Base-by-base conservation (phyloP, 2,113 vertebrate genomes). In the Oncorhynchus mykiss region DNA sequence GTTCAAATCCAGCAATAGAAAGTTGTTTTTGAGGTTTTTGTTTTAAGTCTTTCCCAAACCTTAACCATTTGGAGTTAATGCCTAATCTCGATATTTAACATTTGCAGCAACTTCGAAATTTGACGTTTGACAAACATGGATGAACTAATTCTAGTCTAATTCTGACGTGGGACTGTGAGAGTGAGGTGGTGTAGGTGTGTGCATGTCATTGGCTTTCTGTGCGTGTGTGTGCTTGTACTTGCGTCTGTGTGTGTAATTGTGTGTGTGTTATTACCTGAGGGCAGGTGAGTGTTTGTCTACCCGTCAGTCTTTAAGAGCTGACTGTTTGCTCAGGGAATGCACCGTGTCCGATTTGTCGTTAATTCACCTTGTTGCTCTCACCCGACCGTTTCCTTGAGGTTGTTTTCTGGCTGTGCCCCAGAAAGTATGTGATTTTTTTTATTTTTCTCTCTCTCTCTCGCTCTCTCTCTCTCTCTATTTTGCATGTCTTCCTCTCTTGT, bases 241-340 rank as follows among this genome's bases (percentile, higher is more conserved):
- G 62, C 71, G 48, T 70, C 34, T 84, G 27, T 83, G 0, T 80
- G 29, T 76, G 71, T 75, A 80, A 80, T 54, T 80, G 74, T 67
- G 69, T 73, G 70, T 31, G 13, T 14, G 49, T 87, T 87, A 90
- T 92, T 88, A 86, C 86, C 89, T 86, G 71, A 88, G 77, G 90
- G 88, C 88, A 91, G 87, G 89, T 91, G 87, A 90, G 86, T 91
- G 87, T 92, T 92, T 91, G 84, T 77, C 80, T 84, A 80, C 86
- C 86, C 81, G 87, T 88, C 87, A 86, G 72, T 51, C 73, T 85
- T 73, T 80, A 89, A 86, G 85, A 90, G 80, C 80, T 81, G 82
- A 85, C 74, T 89, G 86, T 88, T 88, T 88, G 84, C 79, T 54
- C 67, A 89, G 86, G 85, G 90, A 91, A 90, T 86, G 87, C 84